Percentiles rank a stretch among this genome's conserved stretches.
phyloP scores from a whole-genome alignment of 2,888 invertebrate genomes.

The Margaritifera margaritifera region DNA sequence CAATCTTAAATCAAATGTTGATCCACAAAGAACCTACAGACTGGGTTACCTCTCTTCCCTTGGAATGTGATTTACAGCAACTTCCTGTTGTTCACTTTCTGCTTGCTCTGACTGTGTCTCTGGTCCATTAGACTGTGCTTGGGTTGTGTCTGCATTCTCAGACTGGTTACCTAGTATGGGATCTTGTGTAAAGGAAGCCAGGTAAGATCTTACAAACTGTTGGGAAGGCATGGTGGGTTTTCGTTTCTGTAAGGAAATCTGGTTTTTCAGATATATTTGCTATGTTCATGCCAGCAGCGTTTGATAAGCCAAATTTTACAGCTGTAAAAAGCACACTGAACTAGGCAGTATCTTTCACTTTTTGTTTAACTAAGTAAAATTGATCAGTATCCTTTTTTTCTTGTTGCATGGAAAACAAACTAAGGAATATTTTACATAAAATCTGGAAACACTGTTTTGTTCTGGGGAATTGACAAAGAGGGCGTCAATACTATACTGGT shows the following conservation, averaged over 20 bases:
- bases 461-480: too few relatives aligned
- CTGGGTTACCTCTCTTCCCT: too few relatives aligned
- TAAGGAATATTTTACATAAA: too few relatives aligned
- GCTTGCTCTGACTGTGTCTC: too few relatives aligned
- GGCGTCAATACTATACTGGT: too few relatives aligned
- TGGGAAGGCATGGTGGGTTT: constrained; percentile 87
- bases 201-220: constrained; percentile 89
- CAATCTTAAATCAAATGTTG: too few relatives aligned
- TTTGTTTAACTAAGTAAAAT: background rate
- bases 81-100: too few relatives aligned
- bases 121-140: background rate
- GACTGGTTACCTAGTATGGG: constrained; percentile 77
- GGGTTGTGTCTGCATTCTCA: constrained; percentile 1
- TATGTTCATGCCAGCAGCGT: background rate
- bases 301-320: background rate
- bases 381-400: background rate
- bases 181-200: constrained; percentile 90
- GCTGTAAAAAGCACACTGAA: constrained; percentile 1
- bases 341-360: background rate
- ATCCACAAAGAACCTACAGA: too few relatives aligned
- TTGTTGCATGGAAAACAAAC: too few relatives aligned
- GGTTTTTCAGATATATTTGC: constrained; percentile 1
- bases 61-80: too few relatives aligned
- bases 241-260: constrained; percentile 55
- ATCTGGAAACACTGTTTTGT: too few relatives aligned